These are phyloP conservation scores for Parnassius apollo DNA, from an alignment of 2,888 invertebrate species.

Conservation along the genomic window DNA sequence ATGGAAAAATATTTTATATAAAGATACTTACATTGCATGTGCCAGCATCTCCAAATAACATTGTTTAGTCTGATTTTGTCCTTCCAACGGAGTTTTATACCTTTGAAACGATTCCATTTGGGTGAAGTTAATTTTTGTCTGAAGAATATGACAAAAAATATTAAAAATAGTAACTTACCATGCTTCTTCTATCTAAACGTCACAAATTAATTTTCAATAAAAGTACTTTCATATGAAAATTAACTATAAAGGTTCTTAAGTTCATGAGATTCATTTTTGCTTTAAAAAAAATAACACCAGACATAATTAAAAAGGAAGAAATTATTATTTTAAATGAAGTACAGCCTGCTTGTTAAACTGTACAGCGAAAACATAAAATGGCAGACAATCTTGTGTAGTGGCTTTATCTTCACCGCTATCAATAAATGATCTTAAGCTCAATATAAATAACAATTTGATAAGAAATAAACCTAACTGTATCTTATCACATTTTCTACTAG, in stretches of 20 bases:
- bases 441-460: constrained; percentile 72
- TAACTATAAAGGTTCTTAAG: constrained; percentile 62
- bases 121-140: constrained; percentile 99
- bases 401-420: constrained; percentile 67
- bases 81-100: constrained; percentile 97
- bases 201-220: constrained; percentile 61
- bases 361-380: constrained; percentile 45
- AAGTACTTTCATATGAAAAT: constrained; percentile 49
- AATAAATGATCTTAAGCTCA: constrained; percentile 72
- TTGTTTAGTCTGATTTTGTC: constrained; percentile 99
- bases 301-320: constrained; percentile 53
- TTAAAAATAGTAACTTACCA: constrained; percentile 54
- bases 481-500: constrained; percentile 61
- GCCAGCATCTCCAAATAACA: constrained; percentile 99
- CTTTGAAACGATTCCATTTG: constrained; percentile 99
- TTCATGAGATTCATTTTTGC: constrained; percentile 62
- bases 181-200: constrained; percentile 48
- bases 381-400: constrained; percentile 53
- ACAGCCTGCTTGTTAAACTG: constrained; percentile 54
- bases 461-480: constrained; percentile 62
- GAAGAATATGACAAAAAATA: constrained; percentile 62
- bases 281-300: constrained; percentile 52
- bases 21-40: constrained; percentile 94
- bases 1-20: too few species aligned
- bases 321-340: constrained; percentile 41